A percentile compares a stretch with the other conserved stretches of the same genome.
These are phyloP conservation scores for Novumbra hubbsi DNA, from an alignment of 2,797 vertebrate genomes.

Conservation along the genomic window DNA sequence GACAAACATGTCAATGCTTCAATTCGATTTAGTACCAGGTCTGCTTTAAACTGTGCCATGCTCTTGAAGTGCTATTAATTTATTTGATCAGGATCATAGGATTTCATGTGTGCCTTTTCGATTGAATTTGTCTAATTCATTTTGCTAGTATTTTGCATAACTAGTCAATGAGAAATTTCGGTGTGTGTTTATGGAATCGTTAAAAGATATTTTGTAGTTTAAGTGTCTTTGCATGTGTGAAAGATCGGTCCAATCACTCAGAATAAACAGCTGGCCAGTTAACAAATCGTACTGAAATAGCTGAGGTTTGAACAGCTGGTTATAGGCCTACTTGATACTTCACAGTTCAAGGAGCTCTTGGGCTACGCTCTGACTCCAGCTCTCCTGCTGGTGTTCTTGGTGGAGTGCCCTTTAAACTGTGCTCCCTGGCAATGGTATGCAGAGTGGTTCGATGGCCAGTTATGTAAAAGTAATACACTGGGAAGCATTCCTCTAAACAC, in stretches of 20 bases:
- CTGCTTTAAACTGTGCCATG: background rate
- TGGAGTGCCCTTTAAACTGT: conserved; percentile 11
- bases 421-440: background rate
- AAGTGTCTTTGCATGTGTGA: conserved; percentile 68
- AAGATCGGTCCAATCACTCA: conserved; percentile 58
- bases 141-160: background rate
- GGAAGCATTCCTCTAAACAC: background rate
- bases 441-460: background rate
- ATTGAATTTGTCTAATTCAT: background rate
- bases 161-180: background rate
- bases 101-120: background rate
- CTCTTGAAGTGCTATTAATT: background rate
- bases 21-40: background rate
- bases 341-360: conserved; percentile 28
- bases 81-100: background rate
- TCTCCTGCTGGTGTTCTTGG: conserved; percentile 25
- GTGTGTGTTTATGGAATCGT: conserved; percentile 13
- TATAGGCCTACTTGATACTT: conserved; percentile 56
- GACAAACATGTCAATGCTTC: background rate
- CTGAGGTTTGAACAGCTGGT: conserved; percentile 79
- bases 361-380: conserved; percentile 6
- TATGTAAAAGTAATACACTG: background rate
- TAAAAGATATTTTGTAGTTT: conserved; percentile 55
- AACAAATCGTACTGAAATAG: conserved; percentile 75
- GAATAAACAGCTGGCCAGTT: conserved; percentile 76